Base-by-base conservation (phyloP, 2,888 invertebrate species). In the Caenorhabditis sulstoni region DNA sequence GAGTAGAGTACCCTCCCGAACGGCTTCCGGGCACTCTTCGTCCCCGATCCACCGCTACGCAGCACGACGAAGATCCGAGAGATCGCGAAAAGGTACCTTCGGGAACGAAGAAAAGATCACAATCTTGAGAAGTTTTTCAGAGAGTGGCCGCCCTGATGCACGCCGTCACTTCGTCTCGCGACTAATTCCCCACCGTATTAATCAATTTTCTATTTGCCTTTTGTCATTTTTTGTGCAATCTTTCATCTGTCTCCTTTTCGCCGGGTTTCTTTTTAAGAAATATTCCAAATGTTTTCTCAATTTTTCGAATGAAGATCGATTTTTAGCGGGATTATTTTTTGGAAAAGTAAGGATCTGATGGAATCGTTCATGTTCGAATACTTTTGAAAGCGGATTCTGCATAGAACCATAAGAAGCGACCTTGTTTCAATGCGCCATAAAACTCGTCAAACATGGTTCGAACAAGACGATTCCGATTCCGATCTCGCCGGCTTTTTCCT, bases 91-190 rank as follows among this genome's bases (percentile, higher is more conserved):
- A 71, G 37, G 49, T 50, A 16, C 8, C 18, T 18, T 22, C 14
- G 7, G n/a, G 11, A 1, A 22, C 14, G 44, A n/a, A 58, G 41
- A 44, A 1, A 9, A 3, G 23, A 59, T 47, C 18, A 37, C 47
- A 47, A 4, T 5, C 1, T 47, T 7, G 7, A 29, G 7, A 29
- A 29, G 14, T 45, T 35, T 47, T 64, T 41, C 52, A 35, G 55
- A 55, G 71, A 71, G 55, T 71, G 22, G 62, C 62, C 16, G 71
- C 62, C 11, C 23, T 71, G 20, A 71, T 71, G 71, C 71, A 50
- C 23, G 62, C 71, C 9, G 71, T 64, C 23, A 57, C 71, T 0
- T 55, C 71, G 4, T 71, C 71, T 1, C 50, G 23, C 35, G 49
- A 66, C 22, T 66, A 57, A 44, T 65, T 66, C 49, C 47, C 29